Evolutionary conservation across 1,140 invertebrate species (phyloP).

Genomic region (Pachypeltis micranthus): DNA sequence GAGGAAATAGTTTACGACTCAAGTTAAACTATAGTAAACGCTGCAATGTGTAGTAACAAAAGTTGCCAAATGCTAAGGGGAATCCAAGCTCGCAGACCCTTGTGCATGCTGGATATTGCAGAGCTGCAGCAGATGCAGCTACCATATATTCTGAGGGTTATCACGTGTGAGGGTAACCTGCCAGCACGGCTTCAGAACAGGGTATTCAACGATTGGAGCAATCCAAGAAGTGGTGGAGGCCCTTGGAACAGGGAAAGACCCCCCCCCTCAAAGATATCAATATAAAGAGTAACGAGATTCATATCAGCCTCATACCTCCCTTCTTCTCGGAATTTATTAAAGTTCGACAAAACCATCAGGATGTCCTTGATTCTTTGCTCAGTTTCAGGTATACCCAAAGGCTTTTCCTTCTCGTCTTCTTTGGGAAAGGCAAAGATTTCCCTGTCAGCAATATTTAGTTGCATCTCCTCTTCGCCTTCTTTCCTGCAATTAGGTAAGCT

Average conservation of each 20-base stretch:
- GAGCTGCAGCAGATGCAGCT: too few species aligned
- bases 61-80: too few species aligned
- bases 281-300: neutral
- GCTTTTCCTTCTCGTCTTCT: constrained; percentile 56
- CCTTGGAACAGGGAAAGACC: neutral
- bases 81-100: too few species aligned
- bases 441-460: constrained; percentile 58
- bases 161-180: too few species aligned
- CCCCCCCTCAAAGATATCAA: neutral
- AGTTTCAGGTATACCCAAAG: constrained; percentile 66
- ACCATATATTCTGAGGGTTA: too few species aligned
- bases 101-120: too few species aligned
- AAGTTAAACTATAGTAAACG: too few species aligned
- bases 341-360: constrained; percentile 76
- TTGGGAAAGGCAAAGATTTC: constrained; percentile 65
- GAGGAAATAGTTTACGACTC: too few species aligned
- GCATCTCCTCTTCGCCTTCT: constrained; percentile 61
- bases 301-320: constrained; percentile 39
- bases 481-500: constrained; percentile 40
- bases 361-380: constrained; percentile 86
- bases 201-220: too few species aligned
- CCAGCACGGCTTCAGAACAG: too few species aligned
- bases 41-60: too few species aligned
- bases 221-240: too few species aligned
- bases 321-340: constrained; percentile 63